A percentile compares a stretch with the other conserved stretches of the same genome.
Evolutionary conservation across 2,888 invertebrate genomes (phyloP).

Genomic region (Daptonema setosum): DNA sequence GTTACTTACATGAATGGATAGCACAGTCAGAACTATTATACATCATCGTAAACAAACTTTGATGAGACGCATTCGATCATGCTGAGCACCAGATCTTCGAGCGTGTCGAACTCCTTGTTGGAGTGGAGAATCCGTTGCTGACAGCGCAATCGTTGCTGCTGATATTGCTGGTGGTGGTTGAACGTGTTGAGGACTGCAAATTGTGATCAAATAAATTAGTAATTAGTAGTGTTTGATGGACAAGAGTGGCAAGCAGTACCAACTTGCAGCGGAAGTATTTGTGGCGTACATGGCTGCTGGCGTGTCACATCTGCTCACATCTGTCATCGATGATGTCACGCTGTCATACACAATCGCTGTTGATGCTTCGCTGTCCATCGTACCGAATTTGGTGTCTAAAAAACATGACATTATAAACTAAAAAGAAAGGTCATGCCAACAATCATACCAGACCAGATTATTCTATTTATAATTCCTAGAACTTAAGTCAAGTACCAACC

Average conservation of each 20-base stretch:
- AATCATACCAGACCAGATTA: neutral
- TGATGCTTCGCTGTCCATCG: slow-evolving; percentile 1
- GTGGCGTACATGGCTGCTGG: too few relatives aligned
- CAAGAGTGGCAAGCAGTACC: too few relatives aligned
- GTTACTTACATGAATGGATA: neutral
- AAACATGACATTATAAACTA: neutral
- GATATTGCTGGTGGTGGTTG: too few relatives aligned
- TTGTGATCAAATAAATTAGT: too few relatives aligned
- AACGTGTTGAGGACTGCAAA: too few relatives aligned
- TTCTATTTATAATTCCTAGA: too few relatives aligned
- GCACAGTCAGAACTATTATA: neutral
- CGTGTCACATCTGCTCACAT: neutral
- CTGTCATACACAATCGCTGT: slow-evolving; percentile 1
- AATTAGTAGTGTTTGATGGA: too few relatives aligned
- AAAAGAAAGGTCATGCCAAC: neutral
- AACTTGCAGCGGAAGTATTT: too few relatives aligned
- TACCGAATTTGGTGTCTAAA: neutral
- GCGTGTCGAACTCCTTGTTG: neutral
- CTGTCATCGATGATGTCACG: neutral
- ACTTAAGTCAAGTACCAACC: neutral
- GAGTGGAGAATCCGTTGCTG: neutral
- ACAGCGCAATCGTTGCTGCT: neutral
- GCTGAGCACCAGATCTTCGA: neutral
- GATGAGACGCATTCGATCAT: neutral
- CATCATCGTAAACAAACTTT: neutral